Percentiles rank a stretch among this genome's conserved stretches.
These are phyloP conservation scores for Centrocercus urophasianus DNA, from an alignment of 2,113 vertebrate genomes.

Conservation along the genomic window DNA sequence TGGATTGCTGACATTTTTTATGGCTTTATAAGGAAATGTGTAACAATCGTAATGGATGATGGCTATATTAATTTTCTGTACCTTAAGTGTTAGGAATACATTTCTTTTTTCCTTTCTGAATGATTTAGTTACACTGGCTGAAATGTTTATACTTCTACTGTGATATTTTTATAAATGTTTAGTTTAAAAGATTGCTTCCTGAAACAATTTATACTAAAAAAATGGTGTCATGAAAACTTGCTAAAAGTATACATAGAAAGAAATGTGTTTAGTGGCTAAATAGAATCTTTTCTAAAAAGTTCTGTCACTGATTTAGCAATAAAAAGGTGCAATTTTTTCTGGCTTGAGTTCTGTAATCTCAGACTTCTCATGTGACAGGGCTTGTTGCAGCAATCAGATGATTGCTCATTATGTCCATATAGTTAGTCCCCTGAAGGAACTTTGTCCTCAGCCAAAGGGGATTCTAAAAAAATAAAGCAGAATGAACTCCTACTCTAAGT, in stretches of 20 bases:
- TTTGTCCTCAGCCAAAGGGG: not conserved
- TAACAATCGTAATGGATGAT: not conserved
- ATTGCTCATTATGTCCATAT: not conserved
- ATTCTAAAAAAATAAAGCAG: not conserved
- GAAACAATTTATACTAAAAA: not conserved
- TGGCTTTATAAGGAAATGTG: not conserved
- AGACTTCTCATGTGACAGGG: not conserved
- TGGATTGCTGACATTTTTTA: not conserved
- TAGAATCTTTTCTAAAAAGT: not conserved
- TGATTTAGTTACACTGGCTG: not conserved
- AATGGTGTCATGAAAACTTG: not conserved
- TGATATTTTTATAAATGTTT: constrained; percentile 2
- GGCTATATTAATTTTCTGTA: constrained; percentile 5
- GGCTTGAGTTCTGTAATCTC: not conserved
- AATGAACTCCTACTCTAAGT: not conserved
- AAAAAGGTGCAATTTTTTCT: not conserved
- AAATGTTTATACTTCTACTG: not conserved
- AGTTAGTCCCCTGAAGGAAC: not conserved
- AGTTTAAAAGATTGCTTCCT: not conserved
- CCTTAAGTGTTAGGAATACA: not conserved
- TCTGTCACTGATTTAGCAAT: not conserved
- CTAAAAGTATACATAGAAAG: not conserved
- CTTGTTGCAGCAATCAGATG: not conserved
- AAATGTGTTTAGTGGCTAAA: not conserved
- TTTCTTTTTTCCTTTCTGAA: not conserved